Percentiles rank a stretch among this genome's conserved stretches.
These are phyloP conservation scores for Cantharis rufa DNA, from an alignment of 2,888 invertebrate species.

Conservation along the genomic window DNA sequence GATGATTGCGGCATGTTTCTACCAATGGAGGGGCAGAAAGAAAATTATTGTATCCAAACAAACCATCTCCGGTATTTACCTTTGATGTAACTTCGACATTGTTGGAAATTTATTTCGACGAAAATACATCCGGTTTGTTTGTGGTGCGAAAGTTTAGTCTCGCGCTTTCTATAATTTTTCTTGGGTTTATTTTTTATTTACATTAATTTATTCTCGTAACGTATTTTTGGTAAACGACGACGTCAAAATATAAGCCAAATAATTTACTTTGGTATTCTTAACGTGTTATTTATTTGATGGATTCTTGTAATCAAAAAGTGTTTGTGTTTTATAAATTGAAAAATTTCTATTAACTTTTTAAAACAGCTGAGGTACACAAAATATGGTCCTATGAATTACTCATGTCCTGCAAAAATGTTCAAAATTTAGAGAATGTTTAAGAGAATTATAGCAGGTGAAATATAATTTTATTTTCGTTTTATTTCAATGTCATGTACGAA, in stretches of 20 bases:
- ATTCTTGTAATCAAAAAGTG: not conserved
- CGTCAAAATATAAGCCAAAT: not conserved
- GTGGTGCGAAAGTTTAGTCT: not conserved
- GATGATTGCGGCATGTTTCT: constrained; percentile 47
- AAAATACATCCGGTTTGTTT: not conserved
- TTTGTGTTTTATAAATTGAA: not conserved
- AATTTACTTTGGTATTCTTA: not conserved
- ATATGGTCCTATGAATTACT: constrained; percentile 19
- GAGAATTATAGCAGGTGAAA: constrained; percentile 43
- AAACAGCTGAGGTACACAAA: not conserved
- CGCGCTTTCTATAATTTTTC: not conserved
- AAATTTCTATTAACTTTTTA: not conserved
- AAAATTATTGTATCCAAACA: constrained; percentile 44
- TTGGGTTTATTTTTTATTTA: no score
- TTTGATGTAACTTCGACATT: constrained; percentile 27
- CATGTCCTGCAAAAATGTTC: constrained; percentile 24
- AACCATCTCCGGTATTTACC: constrained; percentile 38
- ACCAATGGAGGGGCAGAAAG: constrained; percentile 37
- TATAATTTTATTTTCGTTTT: constrained; percentile 46
- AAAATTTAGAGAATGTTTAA: constrained; percentile 33
- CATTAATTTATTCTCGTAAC: not conserved
- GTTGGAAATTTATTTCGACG: not conserved
- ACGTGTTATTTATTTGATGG: not conserved
- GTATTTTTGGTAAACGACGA: not conserved
- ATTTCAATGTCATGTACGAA: constrained; percentile 44